A percentile compares a stretch with the other conserved stretches of the same genome.
Conservation (phyloP, 2,888 invertebrate genomes). For the Anthophora plumipes region DNA sequence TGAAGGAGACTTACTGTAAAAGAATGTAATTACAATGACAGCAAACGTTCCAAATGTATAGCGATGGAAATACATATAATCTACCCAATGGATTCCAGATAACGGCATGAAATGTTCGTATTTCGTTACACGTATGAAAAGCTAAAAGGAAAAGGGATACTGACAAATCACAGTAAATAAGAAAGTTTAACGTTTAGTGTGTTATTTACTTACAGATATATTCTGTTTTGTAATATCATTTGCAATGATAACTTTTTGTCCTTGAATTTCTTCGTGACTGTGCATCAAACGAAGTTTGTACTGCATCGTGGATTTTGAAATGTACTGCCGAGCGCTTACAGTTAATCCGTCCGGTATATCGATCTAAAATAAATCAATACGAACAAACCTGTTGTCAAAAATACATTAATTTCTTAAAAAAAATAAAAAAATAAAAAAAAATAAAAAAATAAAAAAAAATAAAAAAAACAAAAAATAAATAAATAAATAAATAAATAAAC, state of each 20-base stretch:
- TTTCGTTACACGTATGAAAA: constrained; percentile 79
- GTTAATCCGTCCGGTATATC: constrained; percentile 80
- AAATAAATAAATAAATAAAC: too few species aligned
- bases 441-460: too few species aligned
- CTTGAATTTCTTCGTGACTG: constrained; percentile 80
- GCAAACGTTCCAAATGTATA: constrained; percentile 80
- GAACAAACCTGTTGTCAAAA: neutral
- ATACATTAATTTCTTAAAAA: neutral
- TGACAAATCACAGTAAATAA: constrained; percentile 1
- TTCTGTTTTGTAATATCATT: constrained; percentile 82
- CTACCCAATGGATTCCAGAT: constrained; percentile 81
- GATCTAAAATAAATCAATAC: constrained; percentile 69
- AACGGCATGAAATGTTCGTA: constrained; percentile 77
- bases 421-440: too few species aligned
- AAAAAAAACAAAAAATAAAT: too few species aligned
- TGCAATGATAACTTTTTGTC: constrained; percentile 78
- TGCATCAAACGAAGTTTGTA: constrained; percentile 80
- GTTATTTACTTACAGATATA: constrained; percentile 77
- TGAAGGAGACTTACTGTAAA: constrained; percentile 77
- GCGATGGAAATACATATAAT: constrained; percentile 80
- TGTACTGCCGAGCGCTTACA: constrained; percentile 74
- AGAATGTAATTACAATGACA: constrained; percentile 77
- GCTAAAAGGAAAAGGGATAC: constrained; percentile 69
- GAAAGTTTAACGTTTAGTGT: neutral
- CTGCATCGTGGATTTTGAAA: constrained; percentile 74